Evolutionary conservation across 2,113 vertebrate genomes (phyloP).

Genomic region (Chaetodon auriga): DNA sequence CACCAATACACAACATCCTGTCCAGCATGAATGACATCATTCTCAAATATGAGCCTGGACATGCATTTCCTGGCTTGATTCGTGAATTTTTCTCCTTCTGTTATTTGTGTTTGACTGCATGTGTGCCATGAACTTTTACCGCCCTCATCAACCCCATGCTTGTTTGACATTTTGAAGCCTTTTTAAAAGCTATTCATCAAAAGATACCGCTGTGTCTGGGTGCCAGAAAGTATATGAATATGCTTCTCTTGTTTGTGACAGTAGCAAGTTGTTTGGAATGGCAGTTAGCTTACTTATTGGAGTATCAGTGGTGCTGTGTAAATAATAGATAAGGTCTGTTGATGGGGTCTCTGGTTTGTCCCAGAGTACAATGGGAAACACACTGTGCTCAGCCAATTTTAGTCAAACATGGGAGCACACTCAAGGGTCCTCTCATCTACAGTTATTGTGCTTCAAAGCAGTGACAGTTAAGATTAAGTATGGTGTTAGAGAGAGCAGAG

Average conservation of each 20-base stretch:
- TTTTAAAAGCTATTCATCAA: conserved; percentile 56
- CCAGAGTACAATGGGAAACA: conserved; percentile 52
- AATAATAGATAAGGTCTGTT: conserved; percentile 69
- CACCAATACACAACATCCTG: conserved; percentile 34
- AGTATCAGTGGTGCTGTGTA: conserved; percentile 58
- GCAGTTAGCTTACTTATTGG: conserved; percentile 62
- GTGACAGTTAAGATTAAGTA: conserved; percentile 69
- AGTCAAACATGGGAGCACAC: conserved; percentile 60
- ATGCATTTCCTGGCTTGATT: background rate
- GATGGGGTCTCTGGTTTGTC: conserved; percentile 49
- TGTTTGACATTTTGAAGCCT: conserved; percentile 39
- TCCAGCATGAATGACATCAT: conserved; percentile 23
- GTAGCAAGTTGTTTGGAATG: conserved; percentile 56
- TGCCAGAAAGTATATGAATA: conserved; percentile 37
- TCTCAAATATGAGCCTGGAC: conserved; percentile 7
- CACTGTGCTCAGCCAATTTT: conserved; percentile 51
- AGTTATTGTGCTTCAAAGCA: conserved; percentile 72
- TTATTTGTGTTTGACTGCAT: conserved; percentile 25
- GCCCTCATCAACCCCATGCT: conserved; percentile 25
- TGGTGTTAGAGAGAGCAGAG: conserved; percentile 27
- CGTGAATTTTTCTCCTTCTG: background rate
- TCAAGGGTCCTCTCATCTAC: conserved; percentile 62
- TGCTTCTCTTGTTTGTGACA: conserved; percentile 57
- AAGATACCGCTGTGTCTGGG: conserved; percentile 32
- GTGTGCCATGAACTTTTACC: conserved; percentile 17